These are phyloP conservation scores for Dendrolimus punctatus DNA, from an alignment of 1,140 invertebrate genomes.

Conservation along the genomic window DNA sequence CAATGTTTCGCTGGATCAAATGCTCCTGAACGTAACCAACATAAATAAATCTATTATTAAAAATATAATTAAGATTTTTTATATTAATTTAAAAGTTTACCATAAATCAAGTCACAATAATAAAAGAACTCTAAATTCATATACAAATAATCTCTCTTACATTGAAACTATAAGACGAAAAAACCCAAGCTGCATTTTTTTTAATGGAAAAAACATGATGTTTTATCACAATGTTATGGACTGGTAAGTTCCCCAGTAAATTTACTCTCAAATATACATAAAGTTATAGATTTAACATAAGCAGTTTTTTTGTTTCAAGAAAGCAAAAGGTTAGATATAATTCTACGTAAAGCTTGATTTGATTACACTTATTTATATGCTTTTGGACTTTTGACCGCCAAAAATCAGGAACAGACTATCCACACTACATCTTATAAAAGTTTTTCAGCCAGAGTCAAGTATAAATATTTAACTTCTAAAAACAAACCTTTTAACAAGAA, in stretches of 20 bases:
- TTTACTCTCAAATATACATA: slow-evolving; percentile 65
- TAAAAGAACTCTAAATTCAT: slow-evolving; percentile 64
- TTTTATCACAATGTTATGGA: slow-evolving; percentile 69
- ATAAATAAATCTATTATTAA: slow-evolving; percentile 54
- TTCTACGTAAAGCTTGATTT: slow-evolving; percentile 12
- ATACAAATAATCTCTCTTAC: slow-evolving; percentile 63
- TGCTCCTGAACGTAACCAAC: slow-evolving; percentile 48
- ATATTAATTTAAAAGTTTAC: slow-evolving; percentile 28
- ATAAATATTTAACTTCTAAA: too few species aligned
- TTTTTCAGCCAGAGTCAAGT: too few species aligned
- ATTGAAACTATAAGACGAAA: slow-evolving; percentile 46
- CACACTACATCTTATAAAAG: too few species aligned
- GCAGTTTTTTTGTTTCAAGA: slow-evolving; percentile 52
- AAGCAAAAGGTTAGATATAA: slow-evolving; percentile 46
- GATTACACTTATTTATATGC: background rate
- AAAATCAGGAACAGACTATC: too few species aligned
- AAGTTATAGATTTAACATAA: slow-evolving; percentile 57
- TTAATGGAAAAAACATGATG: slow-evolving; percentile 60
- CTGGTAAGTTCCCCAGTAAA: slow-evolving; percentile 48
- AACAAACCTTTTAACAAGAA: too few species aligned
- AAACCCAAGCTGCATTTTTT: slow-evolving; percentile 54
- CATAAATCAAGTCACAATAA: slow-evolving; percentile 49
- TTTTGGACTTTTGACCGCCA: too few species aligned
- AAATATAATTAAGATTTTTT: slow-evolving; percentile 37
- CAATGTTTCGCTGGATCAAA: slow-evolving; percentile 57